Evolutionary conservation across 35 echinoderm and acorn worm genomes (phyloP).

Genomic region (Eucidaris tribuloides): DNA sequence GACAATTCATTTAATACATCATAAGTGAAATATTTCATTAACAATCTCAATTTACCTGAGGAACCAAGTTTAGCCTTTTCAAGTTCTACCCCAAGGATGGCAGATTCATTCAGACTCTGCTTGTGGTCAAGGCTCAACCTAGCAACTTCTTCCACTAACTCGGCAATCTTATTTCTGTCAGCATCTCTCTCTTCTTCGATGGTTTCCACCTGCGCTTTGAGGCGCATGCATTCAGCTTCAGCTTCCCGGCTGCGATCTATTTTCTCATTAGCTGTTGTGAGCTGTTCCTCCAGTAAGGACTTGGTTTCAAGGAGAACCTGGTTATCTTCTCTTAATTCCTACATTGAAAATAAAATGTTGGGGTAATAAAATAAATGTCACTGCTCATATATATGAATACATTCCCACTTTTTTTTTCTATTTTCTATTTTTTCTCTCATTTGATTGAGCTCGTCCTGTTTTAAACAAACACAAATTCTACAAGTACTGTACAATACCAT

Average conservation of each 20-base stretch:
- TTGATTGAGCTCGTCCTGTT: not conserved
- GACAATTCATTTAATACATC: too few species aligned
- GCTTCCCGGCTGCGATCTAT: slow-evolving; percentile 72
- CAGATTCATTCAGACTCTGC: slow-evolving; percentile 88
- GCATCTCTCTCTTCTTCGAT: slow-evolving; percentile 69
- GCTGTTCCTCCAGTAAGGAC: slow-evolving; percentile 82
- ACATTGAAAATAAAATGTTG: too few species aligned
- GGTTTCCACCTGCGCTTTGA: slow-evolving; percentile 73
- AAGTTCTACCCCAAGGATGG: slow-evolving; percentile 78
- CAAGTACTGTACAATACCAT: too few species aligned
- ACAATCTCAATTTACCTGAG: slow-evolving; percentile 56
- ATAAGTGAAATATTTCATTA: too few species aligned
- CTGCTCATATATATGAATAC: too few species aligned
- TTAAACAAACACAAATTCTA: not conserved
- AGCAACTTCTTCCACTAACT: slow-evolving; percentile 74
- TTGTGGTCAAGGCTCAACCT: slow-evolving; percentile 73
- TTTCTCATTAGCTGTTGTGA: slow-evolving; percentile 78
- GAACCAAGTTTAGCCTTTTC: slow-evolving; percentile 76
- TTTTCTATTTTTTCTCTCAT: not conserved
- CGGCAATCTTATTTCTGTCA: slow-evolving; percentile 76
- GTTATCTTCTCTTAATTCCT: slow-evolving; percentile 98
- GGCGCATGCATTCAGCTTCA: slow-evolving; percentile 60
- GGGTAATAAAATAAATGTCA: too few species aligned
- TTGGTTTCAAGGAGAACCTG: slow-evolving; percentile 89
- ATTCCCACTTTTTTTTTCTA: not conserved